Percentiles rank a stretch among this genome's conserved stretches.
Conservation (phyloP, 2,113 vertebrate species). For the Pomatorhinus ruficollis region DNA sequence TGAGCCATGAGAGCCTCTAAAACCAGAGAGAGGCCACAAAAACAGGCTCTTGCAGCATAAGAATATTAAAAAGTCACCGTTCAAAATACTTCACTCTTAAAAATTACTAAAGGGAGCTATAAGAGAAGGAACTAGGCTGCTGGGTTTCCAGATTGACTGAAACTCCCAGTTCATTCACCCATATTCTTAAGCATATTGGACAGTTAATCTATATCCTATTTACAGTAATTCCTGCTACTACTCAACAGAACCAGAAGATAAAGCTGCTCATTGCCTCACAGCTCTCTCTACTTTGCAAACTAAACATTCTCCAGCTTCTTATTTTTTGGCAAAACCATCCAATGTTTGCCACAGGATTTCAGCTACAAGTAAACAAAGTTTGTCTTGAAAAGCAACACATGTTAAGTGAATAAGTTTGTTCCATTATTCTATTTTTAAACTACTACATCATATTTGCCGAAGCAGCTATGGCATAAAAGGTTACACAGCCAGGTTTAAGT, state of each 20-base stretch:
- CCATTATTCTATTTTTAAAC: constrained; percentile 44
- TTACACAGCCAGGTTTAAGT: constrained; percentile 22
- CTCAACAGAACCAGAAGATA: not conserved
- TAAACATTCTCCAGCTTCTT: not conserved
- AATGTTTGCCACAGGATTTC: not conserved
- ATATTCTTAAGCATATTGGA: not conserved
- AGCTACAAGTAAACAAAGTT: constrained; percentile 19
- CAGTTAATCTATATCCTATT: constrained; percentile 19
- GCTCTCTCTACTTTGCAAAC: not conserved
- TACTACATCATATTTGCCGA: constrained; percentile 34
- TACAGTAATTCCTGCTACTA: not conserved
- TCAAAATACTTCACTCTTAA: constrained; percentile 15
- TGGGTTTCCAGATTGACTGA: not conserved
- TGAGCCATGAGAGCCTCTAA: not conserved
- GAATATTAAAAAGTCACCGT: constrained; percentile 8
- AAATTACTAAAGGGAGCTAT: not conserved
- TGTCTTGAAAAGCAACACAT: constrained; percentile 30
- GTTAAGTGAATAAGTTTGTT: constrained; percentile 21
- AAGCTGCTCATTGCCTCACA: not conserved
- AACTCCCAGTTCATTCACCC: not conserved
- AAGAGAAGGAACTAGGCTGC: not conserved
- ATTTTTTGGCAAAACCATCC: not conserved
- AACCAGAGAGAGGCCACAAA: not conserved
- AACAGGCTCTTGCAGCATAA: not conserved
- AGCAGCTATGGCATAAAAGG: constrained; percentile 27